These are phyloP conservation scores for Nicator chloris DNA, from an alignment of 2,113 vertebrate genomes.

Conservation along the genomic window DNA sequence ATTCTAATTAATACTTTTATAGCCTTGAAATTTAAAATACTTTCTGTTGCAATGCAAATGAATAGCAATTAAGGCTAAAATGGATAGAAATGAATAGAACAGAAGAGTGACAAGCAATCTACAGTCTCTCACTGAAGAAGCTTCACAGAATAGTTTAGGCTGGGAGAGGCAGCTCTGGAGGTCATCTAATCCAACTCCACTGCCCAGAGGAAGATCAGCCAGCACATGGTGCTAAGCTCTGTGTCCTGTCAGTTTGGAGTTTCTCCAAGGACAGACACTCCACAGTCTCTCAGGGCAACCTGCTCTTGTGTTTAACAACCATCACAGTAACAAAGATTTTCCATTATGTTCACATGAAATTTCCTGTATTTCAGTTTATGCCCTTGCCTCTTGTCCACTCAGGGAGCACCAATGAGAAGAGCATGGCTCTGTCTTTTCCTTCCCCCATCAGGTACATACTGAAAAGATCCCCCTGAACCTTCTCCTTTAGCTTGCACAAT, in stretches of 20 bases:
- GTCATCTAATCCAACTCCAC: not conserved
- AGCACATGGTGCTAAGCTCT: not conserved
- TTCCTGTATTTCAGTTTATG: not conserved
- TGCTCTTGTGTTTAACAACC: not conserved
- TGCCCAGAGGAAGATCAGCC: not conserved
- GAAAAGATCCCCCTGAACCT: not conserved
- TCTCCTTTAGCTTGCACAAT: not conserved
- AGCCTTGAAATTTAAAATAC: not conserved
- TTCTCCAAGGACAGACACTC: not conserved
- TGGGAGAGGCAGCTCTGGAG: not conserved
- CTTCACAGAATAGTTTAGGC: not conserved
- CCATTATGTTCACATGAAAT: not conserved
- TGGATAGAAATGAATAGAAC: not conserved
- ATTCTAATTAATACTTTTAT: not conserved
- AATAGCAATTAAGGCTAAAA: not conserved
- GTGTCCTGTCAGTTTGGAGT: not conserved
- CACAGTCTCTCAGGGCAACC: not conserved
- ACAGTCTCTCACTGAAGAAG: not conserved
- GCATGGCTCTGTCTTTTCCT: not conserved
- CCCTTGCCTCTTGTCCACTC: not conserved
- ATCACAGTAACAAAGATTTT: not conserved
- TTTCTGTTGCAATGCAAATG: not conserved
- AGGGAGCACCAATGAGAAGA: not conserved
- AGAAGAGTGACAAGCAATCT: not conserved
- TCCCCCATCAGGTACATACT: not conserved